These are phyloP conservation scores for Oscheius sp. DNA, from an alignment of 2,888 invertebrate genomes.

Conservation along the genomic window DNA sequence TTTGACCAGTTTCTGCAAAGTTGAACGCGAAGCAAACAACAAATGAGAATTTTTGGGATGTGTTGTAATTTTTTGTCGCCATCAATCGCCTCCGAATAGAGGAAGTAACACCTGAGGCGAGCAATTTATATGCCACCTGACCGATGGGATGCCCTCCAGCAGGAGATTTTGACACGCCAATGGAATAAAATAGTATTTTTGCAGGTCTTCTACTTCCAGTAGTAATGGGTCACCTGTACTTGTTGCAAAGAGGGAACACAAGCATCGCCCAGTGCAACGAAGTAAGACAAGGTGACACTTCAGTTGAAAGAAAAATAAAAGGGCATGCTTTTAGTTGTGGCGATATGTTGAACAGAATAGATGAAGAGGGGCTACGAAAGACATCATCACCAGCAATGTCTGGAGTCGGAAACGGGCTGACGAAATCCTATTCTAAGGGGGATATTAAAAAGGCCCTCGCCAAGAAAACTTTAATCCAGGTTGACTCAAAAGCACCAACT, in stretches of 20 bases:
- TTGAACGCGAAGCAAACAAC: not conserved
- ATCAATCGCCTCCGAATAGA: slow-evolving; percentile 23
- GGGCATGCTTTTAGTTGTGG: slow-evolving; percentile 39
- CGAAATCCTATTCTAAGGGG: slow-evolving; percentile 16
- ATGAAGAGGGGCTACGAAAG: slow-evolving; percentile 40
- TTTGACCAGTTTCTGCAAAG: not conserved
- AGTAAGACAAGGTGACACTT: slow-evolving; percentile 41
- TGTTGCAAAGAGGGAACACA: slow-evolving; percentile 19
- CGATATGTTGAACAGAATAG: slow-evolving; percentile 40
- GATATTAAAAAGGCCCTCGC: slow-evolving; percentile 29
- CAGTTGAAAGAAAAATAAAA: not conserved
- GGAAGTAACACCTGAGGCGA: slow-evolving; percentile 21
- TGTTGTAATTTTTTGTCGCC: not conserved
- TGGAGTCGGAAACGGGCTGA: not conserved
- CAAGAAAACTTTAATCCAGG: slow-evolving; percentile 37
- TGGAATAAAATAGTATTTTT: not conserved
- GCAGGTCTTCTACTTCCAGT: slow-evolving; percentile 29
- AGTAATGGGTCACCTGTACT: slow-evolving; percentile 35
- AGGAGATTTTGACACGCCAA: not conserved
- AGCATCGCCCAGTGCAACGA: slow-evolving; percentile 42
- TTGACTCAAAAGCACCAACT: not conserved
- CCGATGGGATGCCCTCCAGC: not conserved
- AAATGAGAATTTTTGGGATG: not conserved
- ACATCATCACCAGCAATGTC: slow-evolving; percentile 39
- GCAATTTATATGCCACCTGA: slow-evolving; percentile 29